Evolutionary conservation across 2,113 vertebrate genomes (phyloP).

Genomic region (Colinus virginianus): DNA sequence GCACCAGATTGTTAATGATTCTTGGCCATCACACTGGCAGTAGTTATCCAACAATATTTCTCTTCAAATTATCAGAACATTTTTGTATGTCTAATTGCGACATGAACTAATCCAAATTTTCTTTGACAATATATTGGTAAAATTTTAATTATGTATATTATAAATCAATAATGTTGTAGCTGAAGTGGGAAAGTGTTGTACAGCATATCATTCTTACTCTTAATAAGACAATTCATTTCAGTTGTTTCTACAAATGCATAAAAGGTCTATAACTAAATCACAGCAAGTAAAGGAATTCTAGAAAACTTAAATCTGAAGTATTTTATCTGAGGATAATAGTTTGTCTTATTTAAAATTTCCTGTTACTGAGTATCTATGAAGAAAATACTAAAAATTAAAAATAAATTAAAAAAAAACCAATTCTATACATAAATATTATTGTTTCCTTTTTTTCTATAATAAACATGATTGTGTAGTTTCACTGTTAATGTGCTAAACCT

Average conservation of each 20-base stretch:
- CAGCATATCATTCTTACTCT: background rate
- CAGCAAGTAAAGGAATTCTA: background rate
- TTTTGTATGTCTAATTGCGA: conserved; percentile 56
- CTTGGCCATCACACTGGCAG: conserved; percentile 30
- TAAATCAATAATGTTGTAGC: background rate
- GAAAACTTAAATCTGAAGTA: background rate
- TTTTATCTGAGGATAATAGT: background rate
- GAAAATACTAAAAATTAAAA: background rate
- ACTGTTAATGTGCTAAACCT: background rate
- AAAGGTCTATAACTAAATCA: background rate
- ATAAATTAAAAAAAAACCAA: background rate
- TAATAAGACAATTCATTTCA: background rate
- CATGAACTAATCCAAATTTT: conserved; percentile 11
- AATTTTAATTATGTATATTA: background rate
- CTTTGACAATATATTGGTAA: background rate
- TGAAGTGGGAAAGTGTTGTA: background rate
- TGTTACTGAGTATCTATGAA: background rate
- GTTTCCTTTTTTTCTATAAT: background rate
- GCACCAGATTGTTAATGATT: conserved; percentile 76
- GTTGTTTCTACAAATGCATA: background rate
- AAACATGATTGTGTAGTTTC: background rate
- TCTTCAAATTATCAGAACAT: conserved; percentile 47
- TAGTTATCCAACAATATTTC: conserved; percentile 69
- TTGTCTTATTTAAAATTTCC: background rate
- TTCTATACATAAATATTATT: background rate